Evolutionary conservation across 2,113 vertebrate genomes (phyloP), one percentile per base, ranked within the genome.

Genomic region (Chrysemys picta): DNA sequence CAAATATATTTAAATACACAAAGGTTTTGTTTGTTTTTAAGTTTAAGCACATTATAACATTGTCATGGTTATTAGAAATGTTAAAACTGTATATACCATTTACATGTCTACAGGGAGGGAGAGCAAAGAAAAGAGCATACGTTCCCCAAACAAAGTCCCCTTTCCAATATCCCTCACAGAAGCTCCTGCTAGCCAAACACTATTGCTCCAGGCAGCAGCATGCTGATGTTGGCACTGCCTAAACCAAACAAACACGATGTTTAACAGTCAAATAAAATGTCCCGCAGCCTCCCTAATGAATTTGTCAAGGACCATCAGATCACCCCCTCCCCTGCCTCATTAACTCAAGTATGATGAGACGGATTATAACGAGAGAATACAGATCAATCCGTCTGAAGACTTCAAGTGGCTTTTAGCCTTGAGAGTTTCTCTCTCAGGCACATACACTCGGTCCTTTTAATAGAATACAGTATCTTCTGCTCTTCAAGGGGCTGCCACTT

Each of bases 301-400:
- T 98, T 98, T 98, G 98, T 98, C 98, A 98, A 98, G 98, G 97
- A 94, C 97, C 97, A 98, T 97, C 98, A 98, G 98, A 98, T 98
- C 98, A 96, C 95, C 97, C 97, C 95, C 97, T 96, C 98, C 97
- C 97, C 96, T 95, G 98, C 98, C 98, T 98, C 98, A 98, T 99
- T 99, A 98, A 98, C 98, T 98, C 98, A 98, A 98, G 98, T 98
- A 98, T 98, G 98, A 98, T 98, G 98, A 98, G 98, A 96, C 95
- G 98, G 97, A 98, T 98, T 98, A 98, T 98, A 98, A 98, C 94
- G 93, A 98, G 97, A 98, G 98, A 98, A 98, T 94, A 98, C 98
- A 98, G 98, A 98, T 98, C 98, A 98, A 98, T 98, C 95, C 97
- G 97, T 88, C 97, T 97, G 97, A 96, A 98, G 97, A 93, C 98